Percentiles rank a stretch among this genome's conserved stretches.
Conservation (phyloP, 2,888 invertebrate species). For the Plemyria rubiginata region DNA sequence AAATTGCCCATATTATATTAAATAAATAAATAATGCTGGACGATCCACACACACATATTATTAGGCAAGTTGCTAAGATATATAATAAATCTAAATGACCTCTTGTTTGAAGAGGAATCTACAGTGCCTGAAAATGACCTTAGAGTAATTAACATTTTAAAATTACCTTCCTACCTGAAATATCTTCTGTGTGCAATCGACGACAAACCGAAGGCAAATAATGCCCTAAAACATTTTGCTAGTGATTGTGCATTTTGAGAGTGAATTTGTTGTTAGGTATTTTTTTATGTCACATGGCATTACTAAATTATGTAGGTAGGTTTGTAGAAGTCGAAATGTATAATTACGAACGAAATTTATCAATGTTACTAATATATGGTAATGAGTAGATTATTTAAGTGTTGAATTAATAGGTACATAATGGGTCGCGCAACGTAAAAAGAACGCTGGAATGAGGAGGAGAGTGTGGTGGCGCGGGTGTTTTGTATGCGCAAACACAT, state of each 20-base stretch:
- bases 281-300: constrained; percentile 2
- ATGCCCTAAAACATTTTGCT: constrained; percentile 25
- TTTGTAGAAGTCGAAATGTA: not conserved
- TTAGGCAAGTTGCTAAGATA: too few species aligned
- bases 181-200: constrained; percentile 17
- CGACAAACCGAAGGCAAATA: constrained; percentile 29
- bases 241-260: constrained; percentile 37
- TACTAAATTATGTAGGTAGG: not conserved
- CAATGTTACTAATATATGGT: constrained; percentile 8
- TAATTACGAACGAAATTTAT: not conserved
- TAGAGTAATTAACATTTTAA: constrained; percentile 19
- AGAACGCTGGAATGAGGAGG: too few species aligned
- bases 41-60: too few species aligned
- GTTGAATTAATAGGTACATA: not conserved
- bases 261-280: constrained; percentile 9
- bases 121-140: too few species aligned
- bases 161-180: constrained; percentile 3
- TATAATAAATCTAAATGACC: too few species aligned
- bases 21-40: too few species aligned
- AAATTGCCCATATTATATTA: too few species aligned
- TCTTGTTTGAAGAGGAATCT: too few species aligned
- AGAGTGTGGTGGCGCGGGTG: too few species aligned
- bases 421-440: too few species aligned
- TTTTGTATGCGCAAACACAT: too few species aligned
- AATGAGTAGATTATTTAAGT: constrained; percentile 6